phyloP scores from a whole-genome alignment of 92 coral and sea anemone genomes.

The Heliopora coerulea region DNA sequence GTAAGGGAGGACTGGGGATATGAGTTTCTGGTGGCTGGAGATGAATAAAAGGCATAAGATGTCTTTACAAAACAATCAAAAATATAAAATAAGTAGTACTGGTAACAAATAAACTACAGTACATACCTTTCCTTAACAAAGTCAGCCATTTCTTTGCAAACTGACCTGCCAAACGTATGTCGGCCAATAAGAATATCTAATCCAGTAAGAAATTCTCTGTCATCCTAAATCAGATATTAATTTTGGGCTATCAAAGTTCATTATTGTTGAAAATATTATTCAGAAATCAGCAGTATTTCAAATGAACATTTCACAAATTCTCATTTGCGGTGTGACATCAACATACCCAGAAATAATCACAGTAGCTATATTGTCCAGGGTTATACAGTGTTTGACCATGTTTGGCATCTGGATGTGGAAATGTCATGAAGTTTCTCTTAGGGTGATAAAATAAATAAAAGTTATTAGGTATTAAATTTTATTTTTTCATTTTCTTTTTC shows the following conservation, averaged over 20 bases:
- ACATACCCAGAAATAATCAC: conserved; percentile 40
- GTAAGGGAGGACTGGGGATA: no score
- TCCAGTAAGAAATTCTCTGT: conserved; percentile 24
- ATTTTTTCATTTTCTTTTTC: no score
- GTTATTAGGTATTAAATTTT: no score
- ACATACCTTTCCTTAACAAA: conserved; percentile 34
- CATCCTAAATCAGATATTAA: conserved; percentile 4
- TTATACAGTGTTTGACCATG: conserved; percentile 39
- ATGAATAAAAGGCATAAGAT: no score
- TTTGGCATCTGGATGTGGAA: conserved; percentile 26
- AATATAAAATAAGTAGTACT: no score
- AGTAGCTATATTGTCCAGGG: conserved; percentile 37
- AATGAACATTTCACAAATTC: no score
- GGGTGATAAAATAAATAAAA: neutral
- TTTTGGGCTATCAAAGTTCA: no score
- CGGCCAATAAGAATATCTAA: conserved; percentile 36
- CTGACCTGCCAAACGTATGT: conserved; percentile 15
- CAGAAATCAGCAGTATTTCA: no score
- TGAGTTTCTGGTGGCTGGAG: no score
- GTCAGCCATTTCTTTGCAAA: conserved; percentile 38
- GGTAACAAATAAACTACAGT: conserved; percentile 37
- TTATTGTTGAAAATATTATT: no score
- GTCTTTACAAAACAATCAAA: no score
- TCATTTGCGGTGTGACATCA: no score
- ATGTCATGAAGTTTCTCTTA: conserved; percentile 42